phyloP scores from a whole-genome alignment of 2,797 vertebrate genomes.

The Potorous gilbertii region DNA sequence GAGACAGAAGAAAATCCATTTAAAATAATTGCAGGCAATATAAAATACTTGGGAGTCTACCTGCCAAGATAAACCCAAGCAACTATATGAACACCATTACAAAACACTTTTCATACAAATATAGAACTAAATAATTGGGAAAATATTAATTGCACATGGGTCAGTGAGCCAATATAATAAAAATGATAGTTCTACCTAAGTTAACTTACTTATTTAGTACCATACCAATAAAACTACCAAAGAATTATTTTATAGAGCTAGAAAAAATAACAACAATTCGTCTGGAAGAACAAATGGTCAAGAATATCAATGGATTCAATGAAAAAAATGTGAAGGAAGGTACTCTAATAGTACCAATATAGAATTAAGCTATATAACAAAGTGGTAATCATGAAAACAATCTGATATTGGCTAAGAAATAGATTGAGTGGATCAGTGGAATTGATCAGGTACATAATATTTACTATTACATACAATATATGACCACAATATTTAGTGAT shows the following conservation, averaged over 20 bases:
- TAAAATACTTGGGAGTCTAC: neutral
- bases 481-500: neutral
- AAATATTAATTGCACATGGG: neutral
- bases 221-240: neutral
- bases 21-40: neutral
- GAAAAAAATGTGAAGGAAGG: neutral
- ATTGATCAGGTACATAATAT: neutral
- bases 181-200: neutral
- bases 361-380: neutral
- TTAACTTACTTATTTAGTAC: neutral
- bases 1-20: neutral
- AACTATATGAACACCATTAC: neutral
- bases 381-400: neutral
- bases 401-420: neutral
- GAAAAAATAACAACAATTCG: neutral
- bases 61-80: neutral
- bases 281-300: neutral
- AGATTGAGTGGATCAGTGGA: neutral
- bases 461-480: too few species aligned
- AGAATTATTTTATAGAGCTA: neutral
- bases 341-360: neutral
- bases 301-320: neutral
- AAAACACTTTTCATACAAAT: neutral
- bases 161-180: neutral
- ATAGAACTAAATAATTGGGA: neutral